Conservation (phyloP, 2,888 invertebrate genomes). For the Cordylochernes scorpioides region DNA sequence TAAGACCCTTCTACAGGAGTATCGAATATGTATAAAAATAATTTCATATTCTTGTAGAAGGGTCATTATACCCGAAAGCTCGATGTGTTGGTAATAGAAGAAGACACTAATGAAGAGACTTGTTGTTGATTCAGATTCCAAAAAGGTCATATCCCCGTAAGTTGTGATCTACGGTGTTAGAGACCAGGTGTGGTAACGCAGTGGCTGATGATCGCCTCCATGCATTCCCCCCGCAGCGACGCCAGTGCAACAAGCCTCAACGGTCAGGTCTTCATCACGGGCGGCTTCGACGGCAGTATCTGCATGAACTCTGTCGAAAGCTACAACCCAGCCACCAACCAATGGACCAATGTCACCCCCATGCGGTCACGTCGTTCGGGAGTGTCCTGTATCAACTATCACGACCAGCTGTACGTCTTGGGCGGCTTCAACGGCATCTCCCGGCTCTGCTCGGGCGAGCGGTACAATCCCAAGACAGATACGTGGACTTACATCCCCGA, state of each 20-base stretch:
- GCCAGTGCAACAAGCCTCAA: background rate
- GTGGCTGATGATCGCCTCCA: background rate
- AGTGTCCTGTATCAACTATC: background rate
- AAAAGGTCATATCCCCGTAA: too few species aligned
- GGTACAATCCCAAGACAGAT: background rate
- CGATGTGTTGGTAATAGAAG: too few species aligned
- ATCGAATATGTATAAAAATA: too few species aligned
- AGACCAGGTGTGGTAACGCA: too few species aligned
- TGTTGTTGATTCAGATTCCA: too few species aligned
- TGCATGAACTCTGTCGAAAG: background rate
- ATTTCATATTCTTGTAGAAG: too few species aligned
- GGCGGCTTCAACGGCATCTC: background rate
- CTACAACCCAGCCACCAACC: background rate
- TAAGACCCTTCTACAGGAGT: too few species aligned
- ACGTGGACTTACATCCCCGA: background rate
- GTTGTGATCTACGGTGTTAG: too few species aligned
- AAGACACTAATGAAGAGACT: too few species aligned
- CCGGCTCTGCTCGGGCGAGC: background rate
- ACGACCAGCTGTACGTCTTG: background rate
- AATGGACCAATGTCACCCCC: too few species aligned
- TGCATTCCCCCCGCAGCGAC: background rate
- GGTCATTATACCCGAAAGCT: too few species aligned
- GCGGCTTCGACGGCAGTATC: background rate
- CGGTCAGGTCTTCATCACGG: background rate
- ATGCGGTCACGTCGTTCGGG: too few species aligned